Conservation (phyloP, 2,113 vertebrate genomes). For the Chrysochloris asiatica region DNA sequence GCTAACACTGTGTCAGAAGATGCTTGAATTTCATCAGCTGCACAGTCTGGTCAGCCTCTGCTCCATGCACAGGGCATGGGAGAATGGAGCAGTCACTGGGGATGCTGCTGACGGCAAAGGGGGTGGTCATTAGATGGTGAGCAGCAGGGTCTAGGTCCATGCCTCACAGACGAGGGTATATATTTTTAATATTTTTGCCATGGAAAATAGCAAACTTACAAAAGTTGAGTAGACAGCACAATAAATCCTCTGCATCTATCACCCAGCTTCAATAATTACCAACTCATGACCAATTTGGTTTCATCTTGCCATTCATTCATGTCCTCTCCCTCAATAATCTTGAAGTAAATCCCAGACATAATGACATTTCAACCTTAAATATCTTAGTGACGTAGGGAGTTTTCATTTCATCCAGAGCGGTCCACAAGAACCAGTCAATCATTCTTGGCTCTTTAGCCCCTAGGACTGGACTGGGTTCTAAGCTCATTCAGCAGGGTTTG, state of each 20-base stretch:
- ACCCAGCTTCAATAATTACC: background rate
- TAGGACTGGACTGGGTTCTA: background rate
- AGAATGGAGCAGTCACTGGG: background rate
- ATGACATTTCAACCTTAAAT: background rate
- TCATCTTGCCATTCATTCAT: background rate
- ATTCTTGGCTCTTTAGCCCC: background rate
- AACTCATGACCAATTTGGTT: background rate
- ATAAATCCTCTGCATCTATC: background rate
- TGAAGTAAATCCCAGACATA: background rate
- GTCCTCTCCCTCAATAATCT: background rate
- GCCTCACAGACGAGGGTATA: background rate
- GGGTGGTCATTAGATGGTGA: conserved; percentile 45
- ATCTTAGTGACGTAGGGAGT: background rate
- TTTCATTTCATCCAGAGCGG: background rate
- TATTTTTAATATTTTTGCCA: background rate
- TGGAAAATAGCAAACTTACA: background rate
- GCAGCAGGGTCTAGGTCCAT: conserved; percentile 25
- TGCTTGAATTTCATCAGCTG: background rate
- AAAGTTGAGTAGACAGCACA: background rate
- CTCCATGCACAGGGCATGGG: background rate
- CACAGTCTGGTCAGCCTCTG: conserved; percentile 33
- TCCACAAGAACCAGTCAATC: background rate
- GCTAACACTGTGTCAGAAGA: background rate
- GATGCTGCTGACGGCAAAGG: conserved; percentile 42
- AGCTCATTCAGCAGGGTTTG: background rate